Evolutionary conservation across 2,113 vertebrate species (phyloP).

Genomic region (Aramus guarauna): DNA sequence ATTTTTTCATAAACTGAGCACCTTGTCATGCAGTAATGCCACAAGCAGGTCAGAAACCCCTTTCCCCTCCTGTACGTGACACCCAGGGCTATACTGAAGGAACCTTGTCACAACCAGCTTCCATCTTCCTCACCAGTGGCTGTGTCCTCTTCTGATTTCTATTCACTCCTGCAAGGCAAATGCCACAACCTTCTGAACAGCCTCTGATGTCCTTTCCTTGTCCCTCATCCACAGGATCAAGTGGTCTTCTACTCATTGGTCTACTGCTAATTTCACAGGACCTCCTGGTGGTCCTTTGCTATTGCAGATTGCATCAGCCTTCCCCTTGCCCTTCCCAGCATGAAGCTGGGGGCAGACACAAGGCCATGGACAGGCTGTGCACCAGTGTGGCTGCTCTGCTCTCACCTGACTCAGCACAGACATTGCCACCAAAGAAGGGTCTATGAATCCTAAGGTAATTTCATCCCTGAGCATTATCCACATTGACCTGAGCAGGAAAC

Average conservation of each 20-base stretch:
- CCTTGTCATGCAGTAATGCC: not conserved
- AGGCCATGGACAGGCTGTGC: not conserved
- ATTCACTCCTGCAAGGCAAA: not conserved
- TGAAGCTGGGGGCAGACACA: rapidly evolving
- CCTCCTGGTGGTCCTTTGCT: not conserved
- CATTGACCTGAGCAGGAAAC: not conserved
- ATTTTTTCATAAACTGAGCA: not conserved
- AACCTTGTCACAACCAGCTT: not conserved
- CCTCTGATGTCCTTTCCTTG: not conserved
- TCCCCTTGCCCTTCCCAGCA: not conserved
- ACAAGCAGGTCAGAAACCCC: not conserved
- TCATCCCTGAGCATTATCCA: not conserved
- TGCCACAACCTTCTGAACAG: not conserved
- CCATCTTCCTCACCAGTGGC: not conserved
- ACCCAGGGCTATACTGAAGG: not conserved
- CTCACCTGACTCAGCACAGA: not conserved
- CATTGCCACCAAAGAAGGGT: not conserved
- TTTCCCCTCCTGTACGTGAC: not conserved
- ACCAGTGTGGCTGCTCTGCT: not conserved
- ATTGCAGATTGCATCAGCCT: not conserved
- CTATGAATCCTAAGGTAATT: not conserved
- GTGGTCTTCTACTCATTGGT: not conserved
- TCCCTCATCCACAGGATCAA: not conserved
- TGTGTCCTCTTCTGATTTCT: not conserved
- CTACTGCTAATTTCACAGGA: not conserved